phyloP scores from a whole-genome alignment of 2,113 vertebrate genomes.

The Chaetodon auriga region DNA sequence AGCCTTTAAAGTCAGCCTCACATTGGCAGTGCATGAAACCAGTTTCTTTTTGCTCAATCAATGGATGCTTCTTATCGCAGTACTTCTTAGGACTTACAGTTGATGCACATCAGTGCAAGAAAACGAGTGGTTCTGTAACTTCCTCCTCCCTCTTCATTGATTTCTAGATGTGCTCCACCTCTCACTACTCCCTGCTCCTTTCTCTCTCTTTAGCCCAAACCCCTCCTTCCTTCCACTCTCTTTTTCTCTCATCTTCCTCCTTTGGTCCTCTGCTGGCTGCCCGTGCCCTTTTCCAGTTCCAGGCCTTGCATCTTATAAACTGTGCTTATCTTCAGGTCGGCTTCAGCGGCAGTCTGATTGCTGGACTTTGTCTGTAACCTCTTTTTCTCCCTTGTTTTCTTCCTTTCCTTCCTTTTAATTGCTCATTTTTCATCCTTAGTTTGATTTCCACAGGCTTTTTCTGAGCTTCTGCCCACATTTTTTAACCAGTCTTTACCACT shows the following conservation, averaged over 20 bases:
- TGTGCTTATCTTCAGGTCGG: background rate
- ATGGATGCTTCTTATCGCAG: background rate
- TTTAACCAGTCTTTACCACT: background rate
- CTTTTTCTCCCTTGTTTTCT: background rate
- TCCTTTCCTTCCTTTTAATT: background rate
- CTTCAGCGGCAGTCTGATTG: background rate
- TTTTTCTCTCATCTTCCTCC: background rate
- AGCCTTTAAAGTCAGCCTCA: background rate
- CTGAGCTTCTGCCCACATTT: background rate
- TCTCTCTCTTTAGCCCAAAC: constrained; percentile 5
- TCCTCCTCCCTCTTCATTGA: constrained; percentile 5
- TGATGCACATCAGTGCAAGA: background rate
- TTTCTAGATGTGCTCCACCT: constrained; percentile 17
- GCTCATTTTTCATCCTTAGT: background rate
- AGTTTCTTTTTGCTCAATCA: background rate
- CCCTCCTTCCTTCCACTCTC: background rate
- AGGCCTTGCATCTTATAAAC: background rate
- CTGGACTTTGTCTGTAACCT: background rate
- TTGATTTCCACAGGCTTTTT: background rate
- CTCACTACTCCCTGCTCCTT: background rate
- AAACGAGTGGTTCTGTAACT: background rate
- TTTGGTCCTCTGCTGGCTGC: background rate
- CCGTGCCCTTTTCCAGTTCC: background rate
- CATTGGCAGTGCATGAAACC: background rate
- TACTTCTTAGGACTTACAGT: background rate